phyloP scores from a whole-genome alignment of 2,888 invertebrate genomes.

The Seladonia tumulorum region DNA sequence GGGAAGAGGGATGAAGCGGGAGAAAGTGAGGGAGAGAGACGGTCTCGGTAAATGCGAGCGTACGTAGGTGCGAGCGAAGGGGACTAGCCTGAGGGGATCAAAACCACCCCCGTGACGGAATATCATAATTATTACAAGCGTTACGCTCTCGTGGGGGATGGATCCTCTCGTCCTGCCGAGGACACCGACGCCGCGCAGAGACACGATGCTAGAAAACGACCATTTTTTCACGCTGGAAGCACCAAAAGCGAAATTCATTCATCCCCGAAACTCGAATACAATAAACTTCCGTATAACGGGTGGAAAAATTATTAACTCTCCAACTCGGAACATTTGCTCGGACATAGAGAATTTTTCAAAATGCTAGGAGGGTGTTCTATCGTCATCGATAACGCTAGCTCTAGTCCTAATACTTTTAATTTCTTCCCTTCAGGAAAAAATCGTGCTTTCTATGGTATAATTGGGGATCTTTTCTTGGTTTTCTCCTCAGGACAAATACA shows the following conservation, averaged over 20 bases:
- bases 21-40: background rate
- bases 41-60: constrained; percentile 39
- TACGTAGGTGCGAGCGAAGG: constrained; percentile 50
- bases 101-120: constrained; percentile 72
- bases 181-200: background rate
- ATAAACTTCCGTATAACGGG: background rate
- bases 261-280: background rate
- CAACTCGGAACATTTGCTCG: background rate
- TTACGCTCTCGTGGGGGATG: constrained; percentile 65
- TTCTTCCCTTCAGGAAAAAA: background rate
- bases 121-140: constrained; percentile 82
- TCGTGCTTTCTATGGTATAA: too few relatives aligned
- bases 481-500: too few relatives aligned
- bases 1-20: background rate
- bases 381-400: too few relatives aligned
- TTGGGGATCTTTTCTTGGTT: too few relatives aligned
- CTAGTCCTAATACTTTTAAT: background rate
- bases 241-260: background rate
- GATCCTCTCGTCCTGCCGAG: constrained; percentile 33
- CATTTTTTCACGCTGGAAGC: background rate
- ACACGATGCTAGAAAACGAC: constrained; percentile 4
- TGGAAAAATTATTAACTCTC: background rate
- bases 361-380: too few relatives aligned
- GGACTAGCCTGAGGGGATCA: constrained; percentile 57
- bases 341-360: too few relatives aligned